Conservation (phyloP, 2,888 invertebrate species). For the Oithona nana region DNA sequence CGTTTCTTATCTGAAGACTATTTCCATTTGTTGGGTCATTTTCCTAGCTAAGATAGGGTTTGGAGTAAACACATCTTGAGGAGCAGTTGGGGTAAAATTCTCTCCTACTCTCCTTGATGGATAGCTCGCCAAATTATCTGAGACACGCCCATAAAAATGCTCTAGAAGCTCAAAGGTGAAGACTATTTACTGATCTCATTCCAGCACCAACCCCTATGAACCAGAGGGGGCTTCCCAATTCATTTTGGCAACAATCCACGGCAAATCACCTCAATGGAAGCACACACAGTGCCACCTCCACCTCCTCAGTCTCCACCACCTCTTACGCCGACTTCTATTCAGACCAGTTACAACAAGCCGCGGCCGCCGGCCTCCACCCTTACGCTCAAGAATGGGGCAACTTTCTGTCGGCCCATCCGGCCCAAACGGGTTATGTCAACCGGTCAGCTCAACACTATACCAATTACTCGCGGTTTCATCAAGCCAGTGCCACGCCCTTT, state of each 20-base stretch:
- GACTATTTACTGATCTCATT: not conserved
- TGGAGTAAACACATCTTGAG: not conserved
- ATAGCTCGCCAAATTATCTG: not conserved
- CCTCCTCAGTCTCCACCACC: not conserved
- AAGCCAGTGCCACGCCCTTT: not conserved
- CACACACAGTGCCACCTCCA: not conserved
- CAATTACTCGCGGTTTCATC: not conserved
- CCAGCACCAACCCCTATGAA: not conserved
- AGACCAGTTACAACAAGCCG: not conserved
- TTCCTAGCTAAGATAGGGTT: not conserved
- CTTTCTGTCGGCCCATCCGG: not conserved
- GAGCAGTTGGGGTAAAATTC: too few relatives aligned
- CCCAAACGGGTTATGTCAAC: not conserved
- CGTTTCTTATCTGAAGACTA: too few relatives aligned
- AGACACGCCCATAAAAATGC: not conserved
- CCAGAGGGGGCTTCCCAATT: not conserved
- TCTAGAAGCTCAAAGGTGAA: not conserved
- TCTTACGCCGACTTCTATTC: not conserved
- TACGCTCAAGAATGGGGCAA: not conserved
- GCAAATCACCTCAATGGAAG: not conserved
- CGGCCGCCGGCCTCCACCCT: not conserved
- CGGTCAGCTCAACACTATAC: not conserved
- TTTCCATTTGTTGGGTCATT: too few relatives aligned
- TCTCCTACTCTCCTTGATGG: too few relatives aligned
- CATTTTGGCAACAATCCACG: not conserved